A percentile compares a stretch with the other conserved stretches of the same genome.
phyloP scores from a whole-genome alignment of 1,140 invertebrate genomes.

The Fopius arisanus region DNA sequence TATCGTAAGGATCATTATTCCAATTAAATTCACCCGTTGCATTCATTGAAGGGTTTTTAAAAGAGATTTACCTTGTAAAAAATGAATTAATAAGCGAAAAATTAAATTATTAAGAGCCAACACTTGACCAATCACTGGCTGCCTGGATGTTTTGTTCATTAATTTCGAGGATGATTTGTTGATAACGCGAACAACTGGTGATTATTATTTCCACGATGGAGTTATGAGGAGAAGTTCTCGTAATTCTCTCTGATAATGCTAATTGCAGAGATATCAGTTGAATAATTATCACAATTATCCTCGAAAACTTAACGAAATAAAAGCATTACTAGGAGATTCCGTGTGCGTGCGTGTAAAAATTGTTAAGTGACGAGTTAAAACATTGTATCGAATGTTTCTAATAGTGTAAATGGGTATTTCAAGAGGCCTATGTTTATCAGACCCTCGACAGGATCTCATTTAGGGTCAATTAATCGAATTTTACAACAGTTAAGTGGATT shows the following conservation, averaged over 20 bases:
- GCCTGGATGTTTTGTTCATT: not conserved
- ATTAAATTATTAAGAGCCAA: not conserved
- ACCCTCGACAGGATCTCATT: conserved; percentile 9
- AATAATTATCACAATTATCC: not conserved
- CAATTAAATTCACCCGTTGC: not conserved
- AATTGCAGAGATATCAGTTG: no score
- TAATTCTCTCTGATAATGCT: no score
- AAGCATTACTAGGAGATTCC: not conserved
- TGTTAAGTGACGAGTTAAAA: not conserved
- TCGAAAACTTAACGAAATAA: not conserved
- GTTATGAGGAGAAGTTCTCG: not conserved
- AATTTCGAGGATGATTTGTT: not conserved
- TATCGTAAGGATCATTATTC: not conserved
- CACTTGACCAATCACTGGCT: conserved; percentile 12
- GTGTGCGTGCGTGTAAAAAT: not conserved
- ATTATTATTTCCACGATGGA: not conserved
- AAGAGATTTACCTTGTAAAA: conserved; percentile 6
- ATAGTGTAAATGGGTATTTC: not conserved
- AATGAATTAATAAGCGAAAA: not conserved
- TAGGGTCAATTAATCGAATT: conserved; percentile 11
- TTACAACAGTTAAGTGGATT: not conserved
- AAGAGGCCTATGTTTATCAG: not conserved
- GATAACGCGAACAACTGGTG: not conserved
- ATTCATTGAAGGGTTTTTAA: not conserved
- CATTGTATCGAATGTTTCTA: not conserved